Conservation (phyloP, 2,797 vertebrate species). For the Discoglossus pictus region DNA sequence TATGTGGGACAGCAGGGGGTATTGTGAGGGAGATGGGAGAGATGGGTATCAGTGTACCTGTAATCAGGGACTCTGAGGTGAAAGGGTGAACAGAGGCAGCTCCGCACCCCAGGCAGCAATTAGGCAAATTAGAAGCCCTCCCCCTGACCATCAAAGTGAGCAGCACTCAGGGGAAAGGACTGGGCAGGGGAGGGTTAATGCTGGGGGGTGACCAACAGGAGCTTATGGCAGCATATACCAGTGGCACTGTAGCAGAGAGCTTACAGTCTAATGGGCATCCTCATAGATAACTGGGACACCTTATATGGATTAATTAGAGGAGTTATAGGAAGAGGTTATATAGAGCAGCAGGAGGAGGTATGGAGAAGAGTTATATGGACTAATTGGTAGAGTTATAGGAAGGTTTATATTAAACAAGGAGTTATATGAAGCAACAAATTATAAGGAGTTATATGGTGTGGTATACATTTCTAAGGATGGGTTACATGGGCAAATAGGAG, state of each 20-base stretch:
- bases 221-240: too few relatives aligned
- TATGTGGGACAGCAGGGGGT: conserved; percentile 39
- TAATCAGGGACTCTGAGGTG: conserved; percentile 25
- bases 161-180: not conserved
- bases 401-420: too few relatives aligned
- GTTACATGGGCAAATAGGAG: too few relatives aligned
- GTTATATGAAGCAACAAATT: too few relatives aligned
- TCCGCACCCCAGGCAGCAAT: conserved; percentile 44
- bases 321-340: too few relatives aligned
- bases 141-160: conserved; percentile 37
- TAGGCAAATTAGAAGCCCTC: conserved; percentile 29
- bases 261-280: not conserved
- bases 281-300: too few relatives aligned
- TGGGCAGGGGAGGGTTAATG: not conserved
- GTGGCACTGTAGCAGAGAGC: too few relatives aligned
- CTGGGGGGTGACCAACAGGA: not conserved
- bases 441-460: too few relatives aligned
- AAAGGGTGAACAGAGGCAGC: conserved; percentile 35
- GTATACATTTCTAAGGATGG: too few relatives aligned
- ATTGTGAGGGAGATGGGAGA: conserved; percentile 60
- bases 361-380: too few relatives aligned
- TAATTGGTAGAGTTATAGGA: not conserved
- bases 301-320: too few relatives aligned
- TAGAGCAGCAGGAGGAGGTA: too few relatives aligned
- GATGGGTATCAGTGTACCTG: conserved; percentile 55